These are phyloP conservation scores for Coronaproctus castanopsis DNA, from an alignment of 2,888 invertebrate species.

Conservation along the genomic window DNA sequence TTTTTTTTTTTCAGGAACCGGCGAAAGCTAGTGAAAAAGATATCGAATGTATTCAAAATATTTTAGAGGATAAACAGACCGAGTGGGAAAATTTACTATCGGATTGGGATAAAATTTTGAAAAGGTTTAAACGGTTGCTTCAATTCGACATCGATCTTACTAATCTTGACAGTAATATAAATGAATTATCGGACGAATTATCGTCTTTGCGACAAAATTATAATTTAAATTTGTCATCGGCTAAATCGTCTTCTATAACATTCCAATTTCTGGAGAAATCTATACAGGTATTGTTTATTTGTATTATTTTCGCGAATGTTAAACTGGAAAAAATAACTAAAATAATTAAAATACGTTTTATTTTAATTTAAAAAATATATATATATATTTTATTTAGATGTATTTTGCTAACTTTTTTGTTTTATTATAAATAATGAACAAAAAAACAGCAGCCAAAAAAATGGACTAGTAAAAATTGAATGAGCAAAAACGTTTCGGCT, in stretches of 20 bases:
- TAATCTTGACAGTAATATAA: slow-evolving; percentile 47
- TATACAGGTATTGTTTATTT: slow-evolving; percentile 48
- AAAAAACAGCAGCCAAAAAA: too few relatives aligned
- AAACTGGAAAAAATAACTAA: too few relatives aligned
- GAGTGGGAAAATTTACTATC: slow-evolving; percentile 43
- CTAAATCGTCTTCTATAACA: slow-evolving; percentile 45
- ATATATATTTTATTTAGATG: too few relatives aligned
- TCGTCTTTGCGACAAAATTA: slow-evolving; percentile 42
- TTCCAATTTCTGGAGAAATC: slow-evolving; percentile 59
- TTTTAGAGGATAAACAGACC: slow-evolving; percentile 37
- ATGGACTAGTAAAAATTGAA: too few relatives aligned
- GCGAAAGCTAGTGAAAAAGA: slow-evolving; percentile 43
- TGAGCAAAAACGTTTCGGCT: too few relatives aligned
- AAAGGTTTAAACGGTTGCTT: slow-evolving; percentile 40
- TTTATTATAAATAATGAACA: too few relatives aligned
- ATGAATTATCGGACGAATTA: slow-evolving; percentile 42
- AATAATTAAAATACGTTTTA: too few relatives aligned
- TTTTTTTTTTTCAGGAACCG: slow-evolving; percentile 33
- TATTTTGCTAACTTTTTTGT: too few relatives aligned
- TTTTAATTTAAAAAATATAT: too few relatives aligned
- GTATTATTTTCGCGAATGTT: too few relatives aligned
- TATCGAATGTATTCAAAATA: slow-evolving; percentile 41
- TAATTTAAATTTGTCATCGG: slow-evolving; percentile 48
- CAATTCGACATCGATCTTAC: slow-evolving; percentile 46
- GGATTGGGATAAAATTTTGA: slow-evolving; percentile 36